A percentile compares a stretch with the other conserved stretches of the same genome.
phyloP scores from a whole-genome alignment of 2,113 vertebrate genomes.

The Festucalex cinctus region DNA sequence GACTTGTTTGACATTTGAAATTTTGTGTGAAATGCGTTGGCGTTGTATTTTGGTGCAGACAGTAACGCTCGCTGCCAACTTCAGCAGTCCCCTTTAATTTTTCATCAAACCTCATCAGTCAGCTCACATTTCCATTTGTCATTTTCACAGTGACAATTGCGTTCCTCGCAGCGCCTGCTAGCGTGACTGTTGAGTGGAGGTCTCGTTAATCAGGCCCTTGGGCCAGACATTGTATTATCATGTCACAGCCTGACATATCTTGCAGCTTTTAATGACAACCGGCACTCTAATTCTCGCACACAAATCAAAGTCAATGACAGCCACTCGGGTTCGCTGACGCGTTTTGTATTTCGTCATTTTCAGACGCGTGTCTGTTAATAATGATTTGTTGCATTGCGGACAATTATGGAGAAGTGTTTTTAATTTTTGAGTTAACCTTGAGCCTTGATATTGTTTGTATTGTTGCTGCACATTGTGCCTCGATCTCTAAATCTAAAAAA shows the following conservation, averaged over 20 bases:
- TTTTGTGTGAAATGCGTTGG: conserved; percentile 1
- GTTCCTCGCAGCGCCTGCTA: not conserved
- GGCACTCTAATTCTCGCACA: not conserved
- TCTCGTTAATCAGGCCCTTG: conserved; percentile 2
- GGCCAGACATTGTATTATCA: conserved; percentile 1
- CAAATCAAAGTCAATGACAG: conserved; percentile 16
- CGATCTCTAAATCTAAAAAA: not conserved
- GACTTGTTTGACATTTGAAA: not conserved
- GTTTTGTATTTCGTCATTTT: conserved; percentile 12
- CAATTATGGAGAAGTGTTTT: not conserved
- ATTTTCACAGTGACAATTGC: not conserved
- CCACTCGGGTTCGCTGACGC: conserved; percentile 6
- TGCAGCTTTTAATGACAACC: conserved; percentile 15
- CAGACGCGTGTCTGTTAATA: conserved; percentile 7
- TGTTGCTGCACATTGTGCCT: not conserved
- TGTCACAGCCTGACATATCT: conserved; percentile 10
- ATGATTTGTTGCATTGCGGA: conserved; percentile 2
- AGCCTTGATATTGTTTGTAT: conserved; percentile 10
- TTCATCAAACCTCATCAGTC: not conserved
- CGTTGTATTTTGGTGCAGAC: not conserved
- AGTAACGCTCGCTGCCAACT: not conserved
- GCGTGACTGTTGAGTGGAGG: not conserved
- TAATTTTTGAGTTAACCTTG: not conserved
- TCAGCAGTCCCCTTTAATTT: not conserved
- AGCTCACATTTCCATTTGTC: not conserved